Conservation (phyloP, 2,888 invertebrate genomes). For the Polydrusus pterygomalis region DNA sequence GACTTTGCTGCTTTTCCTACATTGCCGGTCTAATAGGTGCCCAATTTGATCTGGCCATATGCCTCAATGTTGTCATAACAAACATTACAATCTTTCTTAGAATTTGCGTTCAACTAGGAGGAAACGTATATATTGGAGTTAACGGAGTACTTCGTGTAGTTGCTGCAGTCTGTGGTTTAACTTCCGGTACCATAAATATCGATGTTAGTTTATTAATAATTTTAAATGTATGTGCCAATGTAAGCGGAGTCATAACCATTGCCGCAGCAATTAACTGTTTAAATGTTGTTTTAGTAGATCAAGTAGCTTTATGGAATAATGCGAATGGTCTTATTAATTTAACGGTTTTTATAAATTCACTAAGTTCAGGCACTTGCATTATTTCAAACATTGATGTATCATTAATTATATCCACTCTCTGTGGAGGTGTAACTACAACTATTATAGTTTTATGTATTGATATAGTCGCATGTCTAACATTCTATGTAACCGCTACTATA, state of each 20-base stretch:
- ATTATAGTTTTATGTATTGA: neutral
- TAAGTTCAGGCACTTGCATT: neutral
- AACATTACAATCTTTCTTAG: neutral
- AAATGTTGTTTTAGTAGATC: neutral
- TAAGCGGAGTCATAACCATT: neutral
- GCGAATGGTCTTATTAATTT: neutral
- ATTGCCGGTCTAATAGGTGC: neutral
- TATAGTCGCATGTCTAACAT: neutral
- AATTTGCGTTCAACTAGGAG: neutral
- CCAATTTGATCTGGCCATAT: neutral
- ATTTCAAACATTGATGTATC: neutral
- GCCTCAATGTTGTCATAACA: neutral
- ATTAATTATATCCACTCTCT: neutral
- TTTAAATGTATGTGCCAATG: neutral
- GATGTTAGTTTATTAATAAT: neutral
- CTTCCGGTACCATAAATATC: neutral
- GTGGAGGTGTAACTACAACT: slow-evolving; percentile 2
- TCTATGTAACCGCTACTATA: neutral
- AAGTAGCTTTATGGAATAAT: neutral
- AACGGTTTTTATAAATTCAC: neutral
- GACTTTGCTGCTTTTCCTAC: neutral
- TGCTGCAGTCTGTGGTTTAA: neutral
- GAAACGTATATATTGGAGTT: neutral
- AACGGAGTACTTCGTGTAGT: neutral
- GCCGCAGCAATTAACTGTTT: neutral